These are phyloP conservation scores for Oxygymnocypris stewartii DNA, from an alignment of 2,113 vertebrate genomes.

Conservation along the genomic window DNA sequence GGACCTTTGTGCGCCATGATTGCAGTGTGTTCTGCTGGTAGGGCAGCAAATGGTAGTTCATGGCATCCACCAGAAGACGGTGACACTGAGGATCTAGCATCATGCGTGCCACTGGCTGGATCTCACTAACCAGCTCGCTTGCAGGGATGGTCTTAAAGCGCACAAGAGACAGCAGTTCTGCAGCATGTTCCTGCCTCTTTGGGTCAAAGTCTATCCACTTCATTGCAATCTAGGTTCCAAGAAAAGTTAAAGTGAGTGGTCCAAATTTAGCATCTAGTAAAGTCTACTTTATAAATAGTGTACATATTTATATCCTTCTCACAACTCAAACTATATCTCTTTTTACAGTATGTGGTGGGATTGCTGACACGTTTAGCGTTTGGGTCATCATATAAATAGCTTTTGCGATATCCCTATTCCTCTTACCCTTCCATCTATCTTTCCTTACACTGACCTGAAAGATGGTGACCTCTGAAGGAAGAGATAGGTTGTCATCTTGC, in stretches of 20 bases:
- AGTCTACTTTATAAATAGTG: slow-evolving; percentile 40
- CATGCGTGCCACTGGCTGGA: slow-evolving; percentile 83
- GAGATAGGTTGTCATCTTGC: slow-evolving; percentile 76
- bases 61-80: slow-evolving; percentile 83
- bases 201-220: slow-evolving; percentile 83
- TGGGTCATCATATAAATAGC: slow-evolving; percentile 23
- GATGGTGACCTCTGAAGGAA: slow-evolving; percentile 77
- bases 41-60: slow-evolving; percentile 88
- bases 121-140: slow-evolving; percentile 79
- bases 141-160: slow-evolving; percentile 82
- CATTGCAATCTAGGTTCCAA: slow-evolving; percentile 72
- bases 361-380: slow-evolving; percentile 20
- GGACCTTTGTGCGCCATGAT: slow-evolving; percentile 77
- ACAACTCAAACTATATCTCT: slow-evolving; percentile 17
- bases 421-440: neutral
- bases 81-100: slow-evolving; percentile 83
- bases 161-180: slow-evolving; percentile 77
- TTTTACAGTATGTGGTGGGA: slow-evolving; percentile 44
- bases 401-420: neutral
- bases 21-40: slow-evolving; percentile 83
- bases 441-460: slow-evolving; percentile 74
- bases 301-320: slow-evolving; percentile 12
- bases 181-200: slow-evolving; percentile 71
- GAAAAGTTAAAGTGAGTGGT: neutral
- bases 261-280: slow-evolving; percentile 23